phyloP scores from a whole-genome alignment of 2,113 vertebrate genomes.

The Patagioenas fasciata region DNA sequence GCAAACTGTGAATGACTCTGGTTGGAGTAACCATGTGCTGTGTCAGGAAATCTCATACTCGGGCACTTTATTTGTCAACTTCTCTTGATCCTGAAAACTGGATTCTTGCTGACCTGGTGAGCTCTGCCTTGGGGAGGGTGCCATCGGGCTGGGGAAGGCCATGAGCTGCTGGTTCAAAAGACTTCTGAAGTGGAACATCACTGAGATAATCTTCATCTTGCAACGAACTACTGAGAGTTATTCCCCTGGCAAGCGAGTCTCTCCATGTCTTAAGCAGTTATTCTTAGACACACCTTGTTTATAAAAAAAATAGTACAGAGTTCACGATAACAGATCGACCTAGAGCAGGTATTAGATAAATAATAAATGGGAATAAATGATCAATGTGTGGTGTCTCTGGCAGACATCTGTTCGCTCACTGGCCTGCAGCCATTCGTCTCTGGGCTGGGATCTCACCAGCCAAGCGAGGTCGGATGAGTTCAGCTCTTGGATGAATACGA shows the following conservation, averaged over 20 bases:
- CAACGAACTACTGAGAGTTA: not conserved
- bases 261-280: not conserved
- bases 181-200: not conserved
- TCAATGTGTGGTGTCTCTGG: constrained; percentile 27
- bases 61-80: not conserved
- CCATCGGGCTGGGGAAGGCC: not conserved
- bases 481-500: not conserved
- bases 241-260: not conserved
- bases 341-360: constrained; percentile 21
- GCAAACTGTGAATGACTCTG: not conserved
- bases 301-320: not conserved
- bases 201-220: not conserved
- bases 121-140: not conserved
- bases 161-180: not conserved
- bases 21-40: not conserved
- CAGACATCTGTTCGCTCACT: constrained; percentile 31
- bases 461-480: not conserved
- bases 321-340: not conserved
- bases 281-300: not conserved
- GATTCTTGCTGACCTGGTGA: fast-evolving
- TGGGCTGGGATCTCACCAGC: not conserved
- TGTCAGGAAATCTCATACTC: not conserved
- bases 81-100: not conserved
- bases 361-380: constrained; percentile 45
- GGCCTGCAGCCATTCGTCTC: constrained; percentile 27